Conservation (phyloP, 2,113 vertebrate genomes). For the Tauraco erythrolophus region DNA sequence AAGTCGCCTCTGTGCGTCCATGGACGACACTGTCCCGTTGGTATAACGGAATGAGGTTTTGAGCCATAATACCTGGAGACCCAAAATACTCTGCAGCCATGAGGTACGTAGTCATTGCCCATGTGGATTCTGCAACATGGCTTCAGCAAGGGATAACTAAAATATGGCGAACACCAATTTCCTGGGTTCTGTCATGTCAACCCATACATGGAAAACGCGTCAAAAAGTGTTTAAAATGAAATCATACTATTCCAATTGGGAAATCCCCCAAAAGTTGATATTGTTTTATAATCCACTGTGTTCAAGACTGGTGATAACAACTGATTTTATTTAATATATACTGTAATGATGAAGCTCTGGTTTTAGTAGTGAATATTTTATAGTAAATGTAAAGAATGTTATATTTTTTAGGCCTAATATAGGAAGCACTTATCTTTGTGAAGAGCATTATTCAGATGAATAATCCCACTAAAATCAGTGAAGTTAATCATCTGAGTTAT, state of each 20-base stretch:
- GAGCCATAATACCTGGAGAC: neutral
- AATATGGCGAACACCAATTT: fast-evolving
- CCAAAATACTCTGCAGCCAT: neutral
- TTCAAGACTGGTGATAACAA: neutral
- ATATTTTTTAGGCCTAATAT: neutral
- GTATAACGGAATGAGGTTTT: neutral
- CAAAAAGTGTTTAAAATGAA: neutral
- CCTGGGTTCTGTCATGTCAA: neutral
- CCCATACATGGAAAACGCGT: neutral
- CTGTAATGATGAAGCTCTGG: neutral
- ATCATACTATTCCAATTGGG: neutral
- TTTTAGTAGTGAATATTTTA: neutral
- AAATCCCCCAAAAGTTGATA: neutral
- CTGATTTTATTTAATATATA: neutral
- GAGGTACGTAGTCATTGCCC: fast-evolving
- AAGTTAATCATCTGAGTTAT: neutral
- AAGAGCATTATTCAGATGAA: neutral
- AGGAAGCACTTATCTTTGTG: neutral
- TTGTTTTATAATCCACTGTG: neutral
- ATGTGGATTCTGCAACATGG: fast-evolving
- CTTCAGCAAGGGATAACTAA: neutral
- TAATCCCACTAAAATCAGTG: neutral
- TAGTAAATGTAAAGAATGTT: neutral
- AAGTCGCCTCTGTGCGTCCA: neutral
- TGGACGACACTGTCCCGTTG: neutral